phyloP scores from a whole-genome alignment of 1,140 invertebrate genomes.

The Euborellia annulipes region DNA sequence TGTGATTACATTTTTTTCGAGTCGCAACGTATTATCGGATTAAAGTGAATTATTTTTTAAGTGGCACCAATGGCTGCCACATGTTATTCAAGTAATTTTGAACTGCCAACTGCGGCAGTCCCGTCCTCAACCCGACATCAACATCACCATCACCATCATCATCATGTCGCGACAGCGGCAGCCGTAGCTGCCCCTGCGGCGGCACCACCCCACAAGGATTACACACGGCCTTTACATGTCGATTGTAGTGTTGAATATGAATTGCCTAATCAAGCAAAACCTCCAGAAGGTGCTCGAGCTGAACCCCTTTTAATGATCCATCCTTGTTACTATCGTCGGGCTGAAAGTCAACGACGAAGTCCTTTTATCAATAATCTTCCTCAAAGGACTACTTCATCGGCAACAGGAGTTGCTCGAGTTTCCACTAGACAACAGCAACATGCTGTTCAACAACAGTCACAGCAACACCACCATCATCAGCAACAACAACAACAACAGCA shows the following conservation, averaged over 20 bases:
- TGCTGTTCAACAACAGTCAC: background rate
- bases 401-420: background rate
- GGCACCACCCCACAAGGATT: conserved; percentile 39
- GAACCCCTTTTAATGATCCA: conserved; percentile 70
- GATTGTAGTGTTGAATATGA: conserved; percentile 75
- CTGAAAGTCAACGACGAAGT: conserved; percentile 55
- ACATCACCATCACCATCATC: no score
- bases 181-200: background rate
- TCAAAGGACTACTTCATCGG: background rate
- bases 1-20: no score
- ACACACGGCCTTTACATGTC: conserved; percentile 59
- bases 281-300: conserved; percentile 52
- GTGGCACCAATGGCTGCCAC: no score
- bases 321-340: conserved; percentile 67
- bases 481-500: background rate
- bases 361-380: conserved; percentile 57
- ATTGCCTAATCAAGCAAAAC: conserved; percentile 62
- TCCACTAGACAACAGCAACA: background rate
- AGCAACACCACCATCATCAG: background rate
- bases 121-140: no score
- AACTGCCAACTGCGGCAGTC: no score
- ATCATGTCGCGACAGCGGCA: no score
- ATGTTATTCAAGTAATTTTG: no score
- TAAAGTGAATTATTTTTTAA: no score
- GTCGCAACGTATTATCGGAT: no score